phyloP scores from a whole-genome alignment of 2,113 vertebrate species.

The Setophaga petechia region DNA sequence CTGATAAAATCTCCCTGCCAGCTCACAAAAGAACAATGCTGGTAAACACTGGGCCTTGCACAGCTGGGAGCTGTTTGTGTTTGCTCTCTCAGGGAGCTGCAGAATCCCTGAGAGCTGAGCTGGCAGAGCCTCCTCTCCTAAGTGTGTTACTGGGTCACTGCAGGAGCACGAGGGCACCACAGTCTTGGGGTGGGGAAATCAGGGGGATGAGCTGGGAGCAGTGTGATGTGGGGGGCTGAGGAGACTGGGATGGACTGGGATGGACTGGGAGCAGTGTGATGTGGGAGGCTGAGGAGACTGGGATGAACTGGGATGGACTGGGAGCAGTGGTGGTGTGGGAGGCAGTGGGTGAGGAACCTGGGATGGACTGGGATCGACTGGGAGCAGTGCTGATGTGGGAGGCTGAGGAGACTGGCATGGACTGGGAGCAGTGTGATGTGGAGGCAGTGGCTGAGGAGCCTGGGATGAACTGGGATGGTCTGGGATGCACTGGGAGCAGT shows the following conservation, averaged over 20 bases:
- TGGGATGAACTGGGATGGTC: neutral
- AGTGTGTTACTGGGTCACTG: neutral
- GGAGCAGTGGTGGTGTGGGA: no score
- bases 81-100: neutral
- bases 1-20: neutral
- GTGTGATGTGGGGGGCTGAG: neutral
- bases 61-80: neutral
- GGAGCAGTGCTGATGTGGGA: neutral
- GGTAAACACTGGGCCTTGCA: neutral
- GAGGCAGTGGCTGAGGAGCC: neutral
- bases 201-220: neutral
- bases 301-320: neutral
- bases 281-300: neutral
- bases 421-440: neutral
- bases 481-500: neutral
- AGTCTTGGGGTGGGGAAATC: neutral
- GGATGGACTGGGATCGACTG: neutral
- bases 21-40: neutral
- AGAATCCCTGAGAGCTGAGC: neutral
- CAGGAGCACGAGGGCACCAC: neutral
- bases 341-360: neutral
- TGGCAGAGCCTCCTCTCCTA: neutral
- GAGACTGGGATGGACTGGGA: neutral
- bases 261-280: neutral
- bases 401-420: neutral